Conservation (phyloP, 2,888 invertebrate species). For the Allophyes oxyacanthae region DNA sequence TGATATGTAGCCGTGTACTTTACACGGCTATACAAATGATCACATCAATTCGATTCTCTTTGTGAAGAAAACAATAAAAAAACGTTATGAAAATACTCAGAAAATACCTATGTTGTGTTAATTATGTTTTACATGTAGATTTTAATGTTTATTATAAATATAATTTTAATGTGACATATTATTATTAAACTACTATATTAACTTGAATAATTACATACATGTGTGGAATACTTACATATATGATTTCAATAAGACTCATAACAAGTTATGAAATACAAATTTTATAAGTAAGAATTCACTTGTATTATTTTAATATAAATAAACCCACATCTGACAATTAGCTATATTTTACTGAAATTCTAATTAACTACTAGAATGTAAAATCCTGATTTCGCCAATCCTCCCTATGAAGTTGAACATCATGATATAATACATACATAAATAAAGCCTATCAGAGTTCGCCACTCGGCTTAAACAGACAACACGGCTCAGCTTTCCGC, state of each 20-base stretch:
- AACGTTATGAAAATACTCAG: neutral
- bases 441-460: too few relatives aligned
- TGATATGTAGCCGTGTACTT: too few relatives aligned
- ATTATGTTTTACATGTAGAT: slow-evolving; percentile 20
- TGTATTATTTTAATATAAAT: slow-evolving; percentile 17
- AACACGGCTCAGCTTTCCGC: too few relatives aligned
- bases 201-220: slow-evolving; percentile 16
- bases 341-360: too few relatives aligned
- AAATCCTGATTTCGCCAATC: too few relatives aligned
- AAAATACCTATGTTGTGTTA: slow-evolving; percentile 14
- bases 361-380: too few relatives aligned
- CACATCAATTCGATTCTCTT: slow-evolving; percentile 6
- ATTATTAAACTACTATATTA: slow-evolving; percentile 5
- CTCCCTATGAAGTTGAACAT: too few relatives aligned
- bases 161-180: slow-evolving; percentile 18
- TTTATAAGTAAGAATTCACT: slow-evolving; percentile 18
- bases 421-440: too few relatives aligned
- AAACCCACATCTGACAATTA: neutral
- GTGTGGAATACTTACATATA: slow-evolving; percentile 20
- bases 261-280: slow-evolving; percentile 40
- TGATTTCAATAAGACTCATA: slow-evolving; percentile 20
- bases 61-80: neutral
- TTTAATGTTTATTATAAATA: slow-evolving; percentile 5
- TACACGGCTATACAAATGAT: slow-evolving; percentile 7
- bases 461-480: too few relatives aligned